phyloP scores from a whole-genome alignment of 2,888 invertebrate genomes.

The Allygus modestus region DNA sequence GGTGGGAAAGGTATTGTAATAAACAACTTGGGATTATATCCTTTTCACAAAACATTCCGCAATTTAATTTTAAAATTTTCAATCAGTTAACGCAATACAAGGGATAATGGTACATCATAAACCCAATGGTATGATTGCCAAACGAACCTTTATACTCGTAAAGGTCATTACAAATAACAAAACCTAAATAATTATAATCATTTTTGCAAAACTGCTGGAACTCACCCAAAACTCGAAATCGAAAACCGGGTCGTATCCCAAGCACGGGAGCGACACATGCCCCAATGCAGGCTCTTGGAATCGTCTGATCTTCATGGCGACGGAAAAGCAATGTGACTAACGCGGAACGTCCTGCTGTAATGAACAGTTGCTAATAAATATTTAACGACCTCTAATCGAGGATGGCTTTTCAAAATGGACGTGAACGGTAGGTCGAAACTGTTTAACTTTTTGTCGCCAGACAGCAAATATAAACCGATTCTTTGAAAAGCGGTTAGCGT shows the following conservation, averaged over 20 bases:
- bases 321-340: constrained; percentile 38
- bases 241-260: constrained; percentile 15
- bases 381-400: constrained; percentile 43
- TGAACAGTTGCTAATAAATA: constrained; percentile 51
- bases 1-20: too few species aligned
- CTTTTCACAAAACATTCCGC: too few species aligned
- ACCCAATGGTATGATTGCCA: too few species aligned
- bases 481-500: constrained; percentile 44
- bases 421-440: constrained; percentile 5
- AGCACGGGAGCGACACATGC: not conserved
- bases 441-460: constrained; percentile 55
- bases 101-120: too few species aligned
- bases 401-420: constrained; percentile 2
- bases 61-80: too few species aligned
- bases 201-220: not conserved
- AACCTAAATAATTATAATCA: too few species aligned
- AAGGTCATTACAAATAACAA: too few species aligned
- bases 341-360: not conserved
- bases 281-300: not conserved
- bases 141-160: too few species aligned
- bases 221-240: constrained; percentile 55
- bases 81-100: too few species aligned
- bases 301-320: constrained; percentile 31
- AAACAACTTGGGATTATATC: too few species aligned
- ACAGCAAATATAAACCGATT: constrained; percentile 38